A percentile compares a stretch with the other conserved stretches of the same genome.
phyloP scores from a whole-genome alignment of 92 coral and sea anemone species.

The Siderastrea siderea region DNA sequence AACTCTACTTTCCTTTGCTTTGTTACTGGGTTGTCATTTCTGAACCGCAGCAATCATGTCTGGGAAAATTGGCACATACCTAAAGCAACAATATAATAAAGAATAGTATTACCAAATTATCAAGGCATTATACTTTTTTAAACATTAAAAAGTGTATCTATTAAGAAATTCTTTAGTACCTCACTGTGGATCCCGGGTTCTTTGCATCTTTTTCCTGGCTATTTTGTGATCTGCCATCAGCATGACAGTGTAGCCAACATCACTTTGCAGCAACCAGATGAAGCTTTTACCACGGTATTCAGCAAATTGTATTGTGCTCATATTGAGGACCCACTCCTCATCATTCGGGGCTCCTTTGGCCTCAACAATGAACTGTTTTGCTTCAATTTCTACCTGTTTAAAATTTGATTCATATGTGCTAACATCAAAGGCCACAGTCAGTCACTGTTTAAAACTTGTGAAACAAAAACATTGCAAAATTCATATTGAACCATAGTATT shows the following conservation, averaged over 20 bases:
- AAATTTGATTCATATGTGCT: too few species aligned
- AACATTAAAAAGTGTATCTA: not conserved
- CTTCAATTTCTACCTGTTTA: slow-evolving; percentile 45
- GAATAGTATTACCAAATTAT: too few species aligned
- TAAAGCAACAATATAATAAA: too few species aligned
- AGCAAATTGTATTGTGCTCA: slow-evolving; percentile 45
- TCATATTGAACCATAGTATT: too few species aligned
- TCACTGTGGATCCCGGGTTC: not conserved
- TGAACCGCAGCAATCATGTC: too few species aligned
- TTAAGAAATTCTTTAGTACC: not conserved
- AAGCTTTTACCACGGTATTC: slow-evolving; percentile 55
- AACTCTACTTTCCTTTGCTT: not conserved
- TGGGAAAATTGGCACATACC: too few species aligned
- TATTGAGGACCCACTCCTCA: slow-evolving; percentile 33
- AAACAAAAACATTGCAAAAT: too few species aligned
- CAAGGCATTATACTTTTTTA: too few species aligned
- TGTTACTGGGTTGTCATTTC: too few species aligned
- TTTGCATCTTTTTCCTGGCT: slow-evolving; percentile 6
- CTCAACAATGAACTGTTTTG: not conserved
- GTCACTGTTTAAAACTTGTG: too few species aligned
- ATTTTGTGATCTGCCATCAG: slow-evolving; percentile 27
- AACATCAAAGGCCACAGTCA: too few species aligned
- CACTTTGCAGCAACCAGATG: slow-evolving; percentile 51
- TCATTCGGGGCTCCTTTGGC: slow-evolving; percentile 7
- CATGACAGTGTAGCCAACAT: slow-evolving; percentile 67